Evolutionary conservation across 2,113 vertebrate genomes (phyloP).

Genomic region (Corythaeola cristata): DNA sequence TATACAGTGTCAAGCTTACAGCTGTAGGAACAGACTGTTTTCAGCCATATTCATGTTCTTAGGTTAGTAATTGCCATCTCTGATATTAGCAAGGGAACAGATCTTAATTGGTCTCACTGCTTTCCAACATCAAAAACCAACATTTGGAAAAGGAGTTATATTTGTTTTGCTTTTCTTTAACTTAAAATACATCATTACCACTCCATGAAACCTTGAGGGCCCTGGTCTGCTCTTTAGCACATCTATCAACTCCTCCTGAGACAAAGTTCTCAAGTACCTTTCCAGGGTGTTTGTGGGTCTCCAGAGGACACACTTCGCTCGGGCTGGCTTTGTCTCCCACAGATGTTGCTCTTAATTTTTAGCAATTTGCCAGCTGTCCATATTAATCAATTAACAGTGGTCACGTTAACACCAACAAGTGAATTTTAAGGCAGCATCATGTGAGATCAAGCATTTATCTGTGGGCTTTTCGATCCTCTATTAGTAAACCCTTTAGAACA

Average conservation of each 20-base stretch:
- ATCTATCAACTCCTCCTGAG: not conserved
- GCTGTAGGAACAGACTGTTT: not conserved
- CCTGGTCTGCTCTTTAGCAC: not conserved
- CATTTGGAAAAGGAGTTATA: not conserved
- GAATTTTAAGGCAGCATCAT: not conserved
- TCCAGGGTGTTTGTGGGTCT: not conserved
- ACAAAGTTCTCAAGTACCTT: not conserved
- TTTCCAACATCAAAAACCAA: slow-evolving; percentile 36
- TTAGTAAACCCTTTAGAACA: not conserved
- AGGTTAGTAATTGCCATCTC: slow-evolving; percentile 19
- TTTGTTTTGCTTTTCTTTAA: slow-evolving; percentile 20
- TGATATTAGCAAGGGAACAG: slow-evolving; percentile 18
- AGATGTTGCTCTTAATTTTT: not conserved
- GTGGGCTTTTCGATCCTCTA: not conserved
- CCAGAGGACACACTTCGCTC: not conserved
- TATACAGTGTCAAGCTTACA: not conserved
- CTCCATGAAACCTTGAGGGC: not conserved
- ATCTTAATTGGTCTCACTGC: slow-evolving; percentile 59
- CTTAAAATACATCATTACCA: not conserved
- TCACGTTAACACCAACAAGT: not conserved
- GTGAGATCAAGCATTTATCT: not conserved
- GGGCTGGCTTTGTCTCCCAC: not conserved
- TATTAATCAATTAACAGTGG: not conserved
- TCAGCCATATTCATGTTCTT: not conserved
- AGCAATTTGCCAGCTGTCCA: fast-evolving